Evolutionary conservation across 2,888 invertebrate genomes (phyloP), one percentile per base, ranked within the genome.

Genomic region (Coremacera marginata): DNA sequence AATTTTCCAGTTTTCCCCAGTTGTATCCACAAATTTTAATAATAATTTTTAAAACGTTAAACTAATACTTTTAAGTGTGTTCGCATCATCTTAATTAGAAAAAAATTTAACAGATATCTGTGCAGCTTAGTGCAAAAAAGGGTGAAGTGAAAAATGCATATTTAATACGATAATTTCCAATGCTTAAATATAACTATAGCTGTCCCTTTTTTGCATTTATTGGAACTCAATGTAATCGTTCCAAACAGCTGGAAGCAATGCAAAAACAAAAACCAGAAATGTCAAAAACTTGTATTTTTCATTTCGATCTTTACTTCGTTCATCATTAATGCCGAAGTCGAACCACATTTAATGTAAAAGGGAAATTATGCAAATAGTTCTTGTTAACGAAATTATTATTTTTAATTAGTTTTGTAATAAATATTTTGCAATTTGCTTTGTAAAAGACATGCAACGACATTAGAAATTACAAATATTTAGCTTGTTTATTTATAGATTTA

Each of bases 81-180:
- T 2, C 22, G 27, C 25, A 14, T 25, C 14, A 2, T 14, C 11
- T 31, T 19, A 4, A 27, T 25, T 5, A 27, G 1, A 14, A 25
- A 9, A 2, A 37, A 14, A 19, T 34, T 11, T 65, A 37, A 2
- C 16, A 51, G 55, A 19, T 37, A 11, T 31, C 25, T 74, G 34
- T 2, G 16, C 65, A 76, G 49, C 9, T 31, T 49, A 27, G 31
- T 70, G n/a, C 1, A 60, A 60, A 77, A 71, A n/a, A 34, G 14
- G 0, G 1, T 27, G 16, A 55, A 31, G 27, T 25, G 22, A 25
- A 34, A 31, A 31, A 34, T 71, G 34, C 84, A 82, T 37, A 72
- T 52, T 65, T 51, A 63, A 31, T 70, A 60, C 82, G 83, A 83
- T 82, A 81, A 83, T 79, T 84, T 84, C 85, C 85, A 85, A 82